A percentile compares a stretch with the other conserved stretches of the same genome.
Conservation (phyloP, 2,797 vertebrate genomes). For the Echeneis naucrates region DNA sequence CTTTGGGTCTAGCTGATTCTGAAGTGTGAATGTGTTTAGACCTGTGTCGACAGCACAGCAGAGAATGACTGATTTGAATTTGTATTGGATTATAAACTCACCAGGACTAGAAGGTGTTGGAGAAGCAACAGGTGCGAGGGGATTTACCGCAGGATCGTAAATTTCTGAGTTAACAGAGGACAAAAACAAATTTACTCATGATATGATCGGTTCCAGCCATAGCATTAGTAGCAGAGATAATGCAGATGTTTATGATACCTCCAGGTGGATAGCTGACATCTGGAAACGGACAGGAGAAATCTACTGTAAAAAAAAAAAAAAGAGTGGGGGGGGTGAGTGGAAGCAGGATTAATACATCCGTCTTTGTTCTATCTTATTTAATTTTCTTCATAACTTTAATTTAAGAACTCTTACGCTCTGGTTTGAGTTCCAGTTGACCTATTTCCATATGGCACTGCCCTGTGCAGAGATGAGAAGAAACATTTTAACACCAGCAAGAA, state of each 20-base stretch:
- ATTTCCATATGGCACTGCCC: slow-evolving; percentile 72
- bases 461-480: slow-evolving; percentile 35
- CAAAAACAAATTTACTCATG: background rate
- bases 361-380: background rate
- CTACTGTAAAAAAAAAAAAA: slow-evolving; percentile 55
- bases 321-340: too few species aligned
- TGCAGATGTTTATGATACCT: slow-evolving; percentile 66
- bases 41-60: background rate
- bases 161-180: slow-evolving; percentile 69
- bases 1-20: background rate
- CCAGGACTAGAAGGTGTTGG: slow-evolving; percentile 78
- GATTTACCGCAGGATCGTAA: slow-evolving; percentile 69
- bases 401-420: slow-evolving; percentile 68
- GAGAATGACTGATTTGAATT: background rate
- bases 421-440: slow-evolving; percentile 72
- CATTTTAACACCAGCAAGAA: background rate
- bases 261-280: slow-evolving; percentile 75
- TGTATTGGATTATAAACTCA: slow-evolving; percentile 49
- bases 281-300: slow-evolving; percentile 80
- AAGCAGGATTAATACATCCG: background rate
- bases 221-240: background rate
- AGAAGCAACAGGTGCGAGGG: slow-evolving; percentile 63
- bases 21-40: too few species aligned
- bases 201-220: background rate
- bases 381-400: background rate